Base-by-base conservation (phyloP, 2,113 vertebrate species). In the Falco punctatus region DNA sequence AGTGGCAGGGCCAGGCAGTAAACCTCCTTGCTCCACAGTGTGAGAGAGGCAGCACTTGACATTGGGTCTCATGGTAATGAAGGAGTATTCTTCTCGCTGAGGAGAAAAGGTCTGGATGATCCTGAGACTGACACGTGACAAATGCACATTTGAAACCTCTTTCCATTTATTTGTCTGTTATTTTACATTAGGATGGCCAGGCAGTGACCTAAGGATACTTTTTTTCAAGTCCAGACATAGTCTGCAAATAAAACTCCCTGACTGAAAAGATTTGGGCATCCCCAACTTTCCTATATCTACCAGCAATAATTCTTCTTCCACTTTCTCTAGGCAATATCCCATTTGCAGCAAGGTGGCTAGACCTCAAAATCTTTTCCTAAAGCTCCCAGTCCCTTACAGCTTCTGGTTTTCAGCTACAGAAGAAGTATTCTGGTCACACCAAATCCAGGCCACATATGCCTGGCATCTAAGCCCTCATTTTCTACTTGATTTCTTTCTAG, bases 1-100 rank as follows among this genome's bases (percentile, higher is more conserved):
- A 28, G 27, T 1, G 2, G 26, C 49, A 72, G 0, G 2, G 30
- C 10, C 1, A 4, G 30, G 26, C 15, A 44, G 7, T 54, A 40
- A 48, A 49, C 49, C 35, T 40, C 75, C 38, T 28, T 0, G 2
- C 30, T 40, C 40, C 44, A 23, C n/a, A 20, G 26, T 30, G 33
- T 46, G 33, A 64, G 35, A n/a, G 24, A 62, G 38, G 24, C 20
- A 64, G 17, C n/a, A 28, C 38, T 70, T 58, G 42, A 15, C 33
- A 30, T 13, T 79, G 33, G 26, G 72, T 75, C 13, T 81, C 2
- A 1, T 21, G 19, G 33, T 75, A 52, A 52, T 13, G 52, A 70
- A 81, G 55, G 15, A 78, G 16, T 44, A 19, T 23, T 86, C 24
- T 67, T 12, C 42, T 71, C 13, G 33, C 17, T 35, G 27, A 55